phyloP scores from a whole-genome alignment of 2,888 invertebrate species.

The Melitaea athalia region DNA sequence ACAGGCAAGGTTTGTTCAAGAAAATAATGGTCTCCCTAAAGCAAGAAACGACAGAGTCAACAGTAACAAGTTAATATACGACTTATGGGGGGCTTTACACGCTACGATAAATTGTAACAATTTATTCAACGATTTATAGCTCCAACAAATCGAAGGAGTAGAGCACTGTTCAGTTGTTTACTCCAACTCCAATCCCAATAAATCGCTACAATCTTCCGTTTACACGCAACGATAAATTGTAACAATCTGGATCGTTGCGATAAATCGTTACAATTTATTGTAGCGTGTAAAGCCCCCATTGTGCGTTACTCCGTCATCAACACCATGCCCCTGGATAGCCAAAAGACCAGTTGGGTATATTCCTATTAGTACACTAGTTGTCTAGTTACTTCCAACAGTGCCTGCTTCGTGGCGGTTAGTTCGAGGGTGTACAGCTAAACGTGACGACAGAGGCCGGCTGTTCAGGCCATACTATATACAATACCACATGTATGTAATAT shows the following conservation, averaged over 20 bases:
- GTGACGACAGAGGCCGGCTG: background rate
- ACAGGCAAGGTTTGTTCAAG: background rate
- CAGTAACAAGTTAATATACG: background rate
- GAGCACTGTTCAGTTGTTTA: no score
- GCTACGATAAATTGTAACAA: no score
- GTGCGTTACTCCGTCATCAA: background rate
- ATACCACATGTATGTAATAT: background rate
- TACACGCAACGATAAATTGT: no score
- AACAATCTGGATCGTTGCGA: no score
- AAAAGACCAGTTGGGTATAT: background rate
- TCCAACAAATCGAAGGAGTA: no score
- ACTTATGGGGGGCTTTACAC: no score
- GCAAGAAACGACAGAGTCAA: background rate
- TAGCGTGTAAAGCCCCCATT: no score
- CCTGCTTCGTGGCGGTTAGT: background rate
- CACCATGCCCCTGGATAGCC: slow-evolving; percentile 1
- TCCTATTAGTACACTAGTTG: background rate
- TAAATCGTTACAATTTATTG: no score
- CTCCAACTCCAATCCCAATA: no score
- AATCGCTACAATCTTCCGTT: no score
- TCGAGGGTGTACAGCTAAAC: background rate
- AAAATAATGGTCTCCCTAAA: background rate
- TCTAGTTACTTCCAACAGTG: background rate
- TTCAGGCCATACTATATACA: background rate
- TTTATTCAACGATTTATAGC: no score